Conservation (phyloP, 2,113 vertebrate genomes). For the Anolis sagrei region DNA sequence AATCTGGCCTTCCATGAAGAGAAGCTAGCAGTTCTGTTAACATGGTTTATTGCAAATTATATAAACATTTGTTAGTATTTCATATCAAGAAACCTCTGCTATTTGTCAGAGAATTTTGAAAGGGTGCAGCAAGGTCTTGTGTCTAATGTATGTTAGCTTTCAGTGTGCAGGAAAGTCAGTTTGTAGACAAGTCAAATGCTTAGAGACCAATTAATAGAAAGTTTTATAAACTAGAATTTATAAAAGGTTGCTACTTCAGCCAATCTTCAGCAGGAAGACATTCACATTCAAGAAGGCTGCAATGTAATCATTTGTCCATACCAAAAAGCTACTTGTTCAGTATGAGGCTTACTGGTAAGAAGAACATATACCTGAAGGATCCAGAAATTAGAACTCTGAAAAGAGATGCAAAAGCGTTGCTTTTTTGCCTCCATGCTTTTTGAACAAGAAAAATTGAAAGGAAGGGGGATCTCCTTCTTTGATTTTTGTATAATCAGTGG, state of each 20-base stretch:
- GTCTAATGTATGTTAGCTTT: neutral
- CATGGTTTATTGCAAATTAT: neutral
- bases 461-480: too few species aligned
- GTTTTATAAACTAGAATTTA: neutral
- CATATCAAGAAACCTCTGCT: neutral
- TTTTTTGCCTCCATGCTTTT: too few species aligned
- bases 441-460: too few species aligned
- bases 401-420: too few species aligned
- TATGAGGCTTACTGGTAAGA: neutral
- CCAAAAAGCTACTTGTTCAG: constrained; percentile 3
- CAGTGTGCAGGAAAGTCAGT: neutral
- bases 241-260: neutral
- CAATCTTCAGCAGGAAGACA: neutral
- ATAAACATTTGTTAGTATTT: neutral
- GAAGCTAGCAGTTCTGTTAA: constrained; percentile 1
- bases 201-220: constrained; percentile 38
- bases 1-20: neutral
- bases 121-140: neutral
- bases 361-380: too few species aligned
- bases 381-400: too few species aligned
- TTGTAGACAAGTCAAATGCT: constrained; percentile 27
- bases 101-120: constrained; percentile 16
- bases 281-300: neutral
- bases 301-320: constrained; percentile 4
- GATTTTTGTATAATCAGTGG: too few species aligned